These are phyloP conservation scores for Aptenodytes forsteri DNA, from an alignment of 2,113 vertebrate genomes.

Conservation along the genomic window DNA sequence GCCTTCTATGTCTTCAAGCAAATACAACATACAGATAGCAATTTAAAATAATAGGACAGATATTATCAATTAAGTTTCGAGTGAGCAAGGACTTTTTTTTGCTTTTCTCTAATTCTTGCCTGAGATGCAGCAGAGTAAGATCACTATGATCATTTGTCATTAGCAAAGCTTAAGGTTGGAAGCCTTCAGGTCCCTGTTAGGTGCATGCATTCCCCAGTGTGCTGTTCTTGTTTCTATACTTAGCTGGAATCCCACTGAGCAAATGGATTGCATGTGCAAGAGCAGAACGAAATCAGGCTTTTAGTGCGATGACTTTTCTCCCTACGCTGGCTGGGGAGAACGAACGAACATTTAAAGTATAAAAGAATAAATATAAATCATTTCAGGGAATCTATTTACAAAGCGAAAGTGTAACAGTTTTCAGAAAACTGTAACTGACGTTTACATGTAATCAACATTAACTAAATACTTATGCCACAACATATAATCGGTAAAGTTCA, in stretches of 20 bases:
- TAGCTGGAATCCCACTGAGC: conserved; percentile 50
- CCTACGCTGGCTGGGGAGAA: background rate
- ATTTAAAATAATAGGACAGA: background rate
- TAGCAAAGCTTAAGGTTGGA: conserved; percentile 10
- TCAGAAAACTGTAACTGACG: background rate
- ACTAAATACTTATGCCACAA: background rate
- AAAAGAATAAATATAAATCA: background rate
- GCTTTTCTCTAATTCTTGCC: background rate
- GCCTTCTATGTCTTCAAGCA: background rate
- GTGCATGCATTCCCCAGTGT: conserved; percentile 4
- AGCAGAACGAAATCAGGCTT: conserved; percentile 36
- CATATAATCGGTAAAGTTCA: background rate
- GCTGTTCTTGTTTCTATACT: conserved; percentile 67
- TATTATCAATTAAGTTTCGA: background rate
- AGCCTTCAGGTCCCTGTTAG: conserved; percentile 41
- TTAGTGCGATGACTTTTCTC: background rate
- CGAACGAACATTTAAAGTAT: background rate
- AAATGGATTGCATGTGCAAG: conserved; percentile 44
- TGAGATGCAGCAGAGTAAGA: background rate
- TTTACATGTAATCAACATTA: background rate
- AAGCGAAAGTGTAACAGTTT: background rate
- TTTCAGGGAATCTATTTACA: background rate
- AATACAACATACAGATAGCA: background rate
- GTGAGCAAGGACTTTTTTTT: background rate
- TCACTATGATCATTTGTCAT: background rate